Evolutionary conservation across 1,140 invertebrate genomes (phyloP).

Genomic region (Polypedilum vanderplanki): DNA sequence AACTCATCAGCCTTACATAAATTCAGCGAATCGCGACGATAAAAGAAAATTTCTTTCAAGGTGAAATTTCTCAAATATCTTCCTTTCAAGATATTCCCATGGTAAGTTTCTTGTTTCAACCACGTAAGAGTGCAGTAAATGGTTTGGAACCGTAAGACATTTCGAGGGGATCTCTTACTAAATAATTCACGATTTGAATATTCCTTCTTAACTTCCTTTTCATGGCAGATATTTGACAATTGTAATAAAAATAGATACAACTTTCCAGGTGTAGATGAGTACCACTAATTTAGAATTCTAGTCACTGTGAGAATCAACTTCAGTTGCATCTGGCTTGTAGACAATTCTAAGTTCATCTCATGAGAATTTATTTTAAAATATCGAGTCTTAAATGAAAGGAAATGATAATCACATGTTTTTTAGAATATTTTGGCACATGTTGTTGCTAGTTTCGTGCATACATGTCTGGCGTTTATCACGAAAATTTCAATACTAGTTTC

Average conservation of each 20-base stretch:
- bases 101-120: neutral
- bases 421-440: slow-evolving; percentile 22
- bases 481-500: neutral
- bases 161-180: neutral
- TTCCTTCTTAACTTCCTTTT: neutral
- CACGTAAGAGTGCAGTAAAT: neutral
- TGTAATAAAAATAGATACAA: neutral
- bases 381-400: neutral
- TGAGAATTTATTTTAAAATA: too few species aligned
- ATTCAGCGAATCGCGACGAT: slow-evolving; percentile 13
- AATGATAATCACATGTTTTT: slow-evolving; percentile 26
- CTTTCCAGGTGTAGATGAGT: slow-evolving; percentile 1
- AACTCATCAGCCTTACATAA: neutral
- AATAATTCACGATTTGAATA: neutral
- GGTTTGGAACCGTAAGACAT: neutral
- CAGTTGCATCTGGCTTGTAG: too few species aligned
- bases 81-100: slow-evolving; percentile 8
- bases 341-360: too few species aligned
- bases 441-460: slow-evolving; percentile 4
- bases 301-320: too few species aligned
- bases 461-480: slow-evolving; percentile 25
- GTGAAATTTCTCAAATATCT: neutral
- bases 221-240: slow-evolving; percentile 1
- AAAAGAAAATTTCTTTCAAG: neutral
- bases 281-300: too few species aligned